Evolutionary conservation across 2,797 vertebrate genomes (phyloP).

Genomic region (Sebastes hubbsi): DNA sequence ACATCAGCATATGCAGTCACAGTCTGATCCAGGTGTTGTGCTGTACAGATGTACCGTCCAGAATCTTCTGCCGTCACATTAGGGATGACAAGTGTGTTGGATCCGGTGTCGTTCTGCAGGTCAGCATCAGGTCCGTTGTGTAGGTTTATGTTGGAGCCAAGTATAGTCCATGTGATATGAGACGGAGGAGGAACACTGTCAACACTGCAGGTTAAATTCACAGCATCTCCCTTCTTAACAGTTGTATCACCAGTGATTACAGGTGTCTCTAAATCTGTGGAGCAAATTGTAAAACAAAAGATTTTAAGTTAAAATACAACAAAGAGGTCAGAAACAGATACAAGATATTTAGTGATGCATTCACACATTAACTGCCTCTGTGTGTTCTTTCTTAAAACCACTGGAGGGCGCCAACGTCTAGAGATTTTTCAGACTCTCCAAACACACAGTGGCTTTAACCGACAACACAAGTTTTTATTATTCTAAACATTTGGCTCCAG

Average conservation of each 20-base stretch:
- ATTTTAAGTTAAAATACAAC: not conserved
- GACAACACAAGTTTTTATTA: not conserved
- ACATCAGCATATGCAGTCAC: not conserved
- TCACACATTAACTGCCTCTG: not conserved
- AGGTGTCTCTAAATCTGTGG: conserved; percentile 33
- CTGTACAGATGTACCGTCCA: conserved; percentile 57
- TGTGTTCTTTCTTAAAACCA: not conserved
- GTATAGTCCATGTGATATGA: conserved; percentile 28
- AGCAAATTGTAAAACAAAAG: not conserved
- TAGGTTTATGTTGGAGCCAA: not conserved
- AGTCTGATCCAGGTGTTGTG: not conserved
- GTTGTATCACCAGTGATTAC: not conserved
- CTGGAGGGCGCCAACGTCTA: not conserved
- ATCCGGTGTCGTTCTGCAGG: not conserved
- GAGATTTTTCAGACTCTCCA: too few species aligned
- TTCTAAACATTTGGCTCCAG: not conserved
- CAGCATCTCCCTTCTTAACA: not conserved
- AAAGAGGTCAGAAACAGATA: not conserved
- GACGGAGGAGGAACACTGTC: conserved; percentile 41
- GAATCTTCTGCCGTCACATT: conserved; percentile 25
- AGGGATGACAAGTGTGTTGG: conserved; percentile 19
- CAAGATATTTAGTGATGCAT: not conserved
- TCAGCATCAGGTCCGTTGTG: too few species aligned
- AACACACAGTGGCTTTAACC: not conserved
- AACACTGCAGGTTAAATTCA: conserved; percentile 53